Evolutionary conservation across 1,140 invertebrate species (phyloP), one percentile per base, ranked within the genome.

Genomic region (Caerostris extrusa): DNA sequence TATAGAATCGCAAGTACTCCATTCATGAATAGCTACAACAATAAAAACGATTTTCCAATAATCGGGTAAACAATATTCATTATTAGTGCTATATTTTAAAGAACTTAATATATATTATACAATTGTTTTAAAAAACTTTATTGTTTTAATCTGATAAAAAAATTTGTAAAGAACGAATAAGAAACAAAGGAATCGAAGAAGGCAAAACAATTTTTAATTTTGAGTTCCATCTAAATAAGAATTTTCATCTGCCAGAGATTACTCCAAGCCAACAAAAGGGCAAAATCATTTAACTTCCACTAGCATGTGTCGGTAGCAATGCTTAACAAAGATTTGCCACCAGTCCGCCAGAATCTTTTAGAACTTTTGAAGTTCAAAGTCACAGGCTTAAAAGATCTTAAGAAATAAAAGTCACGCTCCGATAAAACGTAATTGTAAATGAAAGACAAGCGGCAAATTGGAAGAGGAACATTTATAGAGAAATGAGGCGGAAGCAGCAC

Each of bases 391-490:
- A 93, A 93, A 82, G 92, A 89, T 93, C 69, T 93, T 64, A 57
- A 93, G 92, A 93, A 93, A 93, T 89, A 93, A 93, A 93, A 93
- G 92, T 93, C 92, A 93, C 86, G 92, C 83, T 93, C 71, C 92
- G 34, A 81, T 93, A 93, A 93, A 93, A 93, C 69, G 92, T 93
- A 93, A 93, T 93, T 93, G 92, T 93, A 89, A 93, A 93, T 93
- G 92, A 93, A 93, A 93, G 92, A 93, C 92, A 93, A 93, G 92
- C 92, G 92, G 92, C 92, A 93, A 93, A 93, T 93, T 93, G 92
- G 92, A 93, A 93, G 64, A 89, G 92, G 85, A 93, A 81, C 85
- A 93, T 93, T 93, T 89, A 86, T 89, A 88, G 92, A 58, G 92
- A 93, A 93, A 93, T 93, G 92, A 93, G 86, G 67, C 92, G 86